phyloP scores from a whole-genome alignment of 2,113 vertebrate species.

The Emydura subglobosa region DNA sequence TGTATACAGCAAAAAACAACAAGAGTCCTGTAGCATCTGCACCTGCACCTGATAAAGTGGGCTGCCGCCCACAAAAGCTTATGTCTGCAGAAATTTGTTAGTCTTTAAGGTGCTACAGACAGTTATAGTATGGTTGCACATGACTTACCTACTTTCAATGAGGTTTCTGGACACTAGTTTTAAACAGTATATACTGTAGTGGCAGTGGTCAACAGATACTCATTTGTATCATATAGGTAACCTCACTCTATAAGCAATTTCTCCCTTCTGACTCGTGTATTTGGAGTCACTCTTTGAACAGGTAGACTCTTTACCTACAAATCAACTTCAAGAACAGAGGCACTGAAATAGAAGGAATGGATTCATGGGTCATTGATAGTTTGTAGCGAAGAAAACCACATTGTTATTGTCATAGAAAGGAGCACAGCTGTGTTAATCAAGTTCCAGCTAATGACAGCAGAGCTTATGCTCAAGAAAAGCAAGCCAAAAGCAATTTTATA shows the following conservation, averaged over 20 bases:
- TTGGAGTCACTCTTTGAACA: constrained; percentile 11
- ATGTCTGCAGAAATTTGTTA: not conserved
- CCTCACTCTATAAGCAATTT: not conserved
- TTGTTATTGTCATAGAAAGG: constrained; percentile 23
- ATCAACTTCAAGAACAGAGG: not conserved
- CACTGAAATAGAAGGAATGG: not conserved
- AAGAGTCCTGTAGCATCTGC: no score
- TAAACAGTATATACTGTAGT: not conserved
- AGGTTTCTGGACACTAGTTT: not conserved
- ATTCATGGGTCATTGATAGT: not conserved
- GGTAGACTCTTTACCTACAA: not conserved
- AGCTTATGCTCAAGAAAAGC: constrained; percentile 8
- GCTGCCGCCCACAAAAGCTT: no score
- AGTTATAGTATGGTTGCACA: not conserved
- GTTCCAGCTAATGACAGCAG: constrained; percentile 10
- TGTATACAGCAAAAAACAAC: no score
- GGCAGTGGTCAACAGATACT: not conserved
- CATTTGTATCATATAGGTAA: not conserved
- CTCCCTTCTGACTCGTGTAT: not conserved
- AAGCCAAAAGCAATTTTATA: constrained; percentile 1
- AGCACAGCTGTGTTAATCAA: constrained; percentile 28
- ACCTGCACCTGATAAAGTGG: no score
- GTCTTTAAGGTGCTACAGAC: not conserved
- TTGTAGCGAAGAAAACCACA: not conserved
- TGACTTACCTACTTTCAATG: not conserved